These are phyloP conservation scores for Pangasianodon gigas DNA, from an alignment of 2,113 vertebrate species.

Conservation along the genomic window DNA sequence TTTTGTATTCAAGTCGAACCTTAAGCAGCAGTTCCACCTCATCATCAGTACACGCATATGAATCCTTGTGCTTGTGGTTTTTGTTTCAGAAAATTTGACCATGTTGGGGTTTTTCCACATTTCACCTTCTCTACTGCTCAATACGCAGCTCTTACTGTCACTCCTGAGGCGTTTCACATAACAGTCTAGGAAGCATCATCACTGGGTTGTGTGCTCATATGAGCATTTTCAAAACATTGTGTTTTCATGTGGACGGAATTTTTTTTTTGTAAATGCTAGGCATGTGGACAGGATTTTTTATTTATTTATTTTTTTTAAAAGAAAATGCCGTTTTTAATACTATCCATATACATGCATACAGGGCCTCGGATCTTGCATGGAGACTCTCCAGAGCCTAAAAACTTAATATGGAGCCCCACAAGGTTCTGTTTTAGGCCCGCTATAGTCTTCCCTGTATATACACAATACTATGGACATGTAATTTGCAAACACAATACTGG, in stretches of 20 bases:
- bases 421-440: too few species aligned
- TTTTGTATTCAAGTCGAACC: too few species aligned
- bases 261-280: too few species aligned
- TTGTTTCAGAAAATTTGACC: too few species aligned
- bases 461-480: too few species aligned
- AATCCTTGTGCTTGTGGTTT: neutral
- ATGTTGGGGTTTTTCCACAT: too few species aligned
- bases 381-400: neutral
- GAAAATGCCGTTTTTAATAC: neutral
- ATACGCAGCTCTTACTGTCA: neutral
- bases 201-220: neutral
- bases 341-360: neutral
- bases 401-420: neutral
- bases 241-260: neutral
- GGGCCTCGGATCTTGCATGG: too few species aligned
- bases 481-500: too few species aligned
- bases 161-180: neutral
- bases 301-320: too few species aligned
- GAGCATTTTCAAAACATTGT: neutral
- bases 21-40: neutral
- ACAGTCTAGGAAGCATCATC: neutral
- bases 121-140: too few species aligned
- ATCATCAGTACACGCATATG: neutral
- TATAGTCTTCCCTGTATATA: too few species aligned
- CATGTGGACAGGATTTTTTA: too few species aligned